phyloP scores from a whole-genome alignment of 2,888 invertebrate genomes.

The Idaea biselata region DNA sequence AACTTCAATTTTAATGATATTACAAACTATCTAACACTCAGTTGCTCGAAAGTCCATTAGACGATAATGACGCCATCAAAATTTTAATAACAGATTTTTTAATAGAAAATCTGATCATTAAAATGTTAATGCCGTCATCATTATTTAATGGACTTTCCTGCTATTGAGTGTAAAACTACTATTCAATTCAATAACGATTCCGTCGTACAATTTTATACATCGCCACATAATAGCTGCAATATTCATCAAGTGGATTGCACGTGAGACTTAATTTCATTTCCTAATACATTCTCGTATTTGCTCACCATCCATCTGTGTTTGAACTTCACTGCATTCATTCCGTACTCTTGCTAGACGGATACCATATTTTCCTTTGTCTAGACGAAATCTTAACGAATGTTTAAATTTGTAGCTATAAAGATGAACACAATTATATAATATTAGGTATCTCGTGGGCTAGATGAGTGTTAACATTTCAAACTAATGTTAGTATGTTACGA shows the following conservation, averaged over 20 bases:
- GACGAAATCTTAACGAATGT: conserved; percentile 79
- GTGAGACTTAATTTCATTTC: conserved; percentile 75
- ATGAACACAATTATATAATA: conserved; percentile 22
- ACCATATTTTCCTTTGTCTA: conserved; percentile 79
- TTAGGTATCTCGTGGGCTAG: neutral
- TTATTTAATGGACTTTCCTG: too few species aligned
- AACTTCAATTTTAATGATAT: too few species aligned
- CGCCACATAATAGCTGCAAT: conserved; percentile 29
- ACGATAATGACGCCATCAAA: too few species aligned
- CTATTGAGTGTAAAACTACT: too few species aligned
- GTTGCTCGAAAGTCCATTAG: too few species aligned
- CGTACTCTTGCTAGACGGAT: conserved; percentile 51
- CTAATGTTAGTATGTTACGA: conserved; percentile 1
- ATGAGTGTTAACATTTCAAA: neutral
- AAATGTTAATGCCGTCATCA: too few species aligned
- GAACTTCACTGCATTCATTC: conserved; percentile 67
- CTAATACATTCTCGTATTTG: conserved; percentile 72
- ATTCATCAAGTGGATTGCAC: conserved; percentile 60
- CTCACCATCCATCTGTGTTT: conserved; percentile 69
- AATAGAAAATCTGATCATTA: too few species aligned
- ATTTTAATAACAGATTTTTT: too few species aligned
- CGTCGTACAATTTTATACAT: neutral
- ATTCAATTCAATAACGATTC: neutral
- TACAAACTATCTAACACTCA: too few species aligned
- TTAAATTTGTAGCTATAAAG: conserved; percentile 55